Evolutionary conservation across 30 jellyfish, hydroid and myxozoan species (phyloP).

Genomic region (Morbakka virulenta): DNA sequence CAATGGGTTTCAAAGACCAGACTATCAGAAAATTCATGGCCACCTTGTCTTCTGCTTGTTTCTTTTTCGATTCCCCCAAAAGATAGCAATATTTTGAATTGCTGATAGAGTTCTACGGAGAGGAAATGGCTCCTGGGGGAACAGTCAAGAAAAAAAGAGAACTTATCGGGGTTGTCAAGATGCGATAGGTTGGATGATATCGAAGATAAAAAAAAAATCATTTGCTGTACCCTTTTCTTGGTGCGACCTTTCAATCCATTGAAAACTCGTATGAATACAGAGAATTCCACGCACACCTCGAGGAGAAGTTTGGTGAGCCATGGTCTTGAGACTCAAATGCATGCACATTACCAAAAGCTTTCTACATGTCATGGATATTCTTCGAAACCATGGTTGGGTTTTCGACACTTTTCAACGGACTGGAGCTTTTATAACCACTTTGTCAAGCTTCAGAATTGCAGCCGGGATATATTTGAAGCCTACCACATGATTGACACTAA

Average conservation of each 20-base stretch:
- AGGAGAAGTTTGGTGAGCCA: constrained; percentile 7
- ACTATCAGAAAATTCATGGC: too few relatives aligned
- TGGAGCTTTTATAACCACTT: constrained; percentile 48
- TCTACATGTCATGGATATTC: constrained; percentile 31
- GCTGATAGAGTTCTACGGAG: constrained; percentile 13
- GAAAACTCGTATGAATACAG: constrained; percentile 19
- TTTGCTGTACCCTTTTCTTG: constrained; percentile 17
- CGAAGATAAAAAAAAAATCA: constrained; percentile 27
- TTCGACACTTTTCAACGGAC: constrained; percentile 29
- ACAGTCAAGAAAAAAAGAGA: constrained; percentile 11
- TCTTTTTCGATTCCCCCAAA: constrained; percentile 30
- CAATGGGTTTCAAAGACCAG: constrained; percentile 21
- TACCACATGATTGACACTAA: constrained; percentile 29
- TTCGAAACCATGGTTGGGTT: constrained; percentile 37
- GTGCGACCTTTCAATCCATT: constrained; percentile 36
- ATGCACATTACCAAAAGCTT: constrained; percentile 16
- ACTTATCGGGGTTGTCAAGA: constrained; percentile 24
- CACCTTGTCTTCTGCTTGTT: constrained; percentile 24
- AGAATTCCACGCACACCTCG: constrained; percentile 17
- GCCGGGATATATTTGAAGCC: too few relatives aligned
- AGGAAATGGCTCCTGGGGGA: constrained; percentile 33
- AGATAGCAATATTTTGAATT: constrained; percentile 30
- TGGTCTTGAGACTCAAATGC: constrained; percentile 52
- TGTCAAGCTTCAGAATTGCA: constrained; percentile 24
- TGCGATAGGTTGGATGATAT: constrained; percentile 38